Evolutionary conservation across 2,888 invertebrate genomes (phyloP).

Genomic region (Polymixis lichenea): DNA sequence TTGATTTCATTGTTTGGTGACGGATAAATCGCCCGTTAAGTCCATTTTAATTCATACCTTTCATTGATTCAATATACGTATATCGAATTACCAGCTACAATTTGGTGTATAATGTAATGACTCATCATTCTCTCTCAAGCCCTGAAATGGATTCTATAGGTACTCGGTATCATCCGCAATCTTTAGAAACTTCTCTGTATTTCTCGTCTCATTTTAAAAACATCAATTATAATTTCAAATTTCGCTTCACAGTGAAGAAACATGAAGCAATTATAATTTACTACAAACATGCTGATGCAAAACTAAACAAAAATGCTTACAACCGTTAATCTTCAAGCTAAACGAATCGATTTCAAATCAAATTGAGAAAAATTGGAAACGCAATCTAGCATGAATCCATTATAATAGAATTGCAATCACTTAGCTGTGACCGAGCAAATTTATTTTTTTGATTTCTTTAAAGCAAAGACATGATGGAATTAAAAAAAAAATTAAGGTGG

Average conservation of each 20-base stretch:
- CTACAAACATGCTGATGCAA: slow-evolving; percentile 51
- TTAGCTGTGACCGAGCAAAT: slow-evolving; percentile 44
- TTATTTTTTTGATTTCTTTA: slow-evolving; percentile 28
- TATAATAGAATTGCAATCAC: slow-evolving; percentile 57
- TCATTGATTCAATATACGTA: too few relatives aligned
- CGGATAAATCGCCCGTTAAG: too few relatives aligned
- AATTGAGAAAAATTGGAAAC: slow-evolving; percentile 64
- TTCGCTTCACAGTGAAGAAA: slow-evolving; percentile 15
- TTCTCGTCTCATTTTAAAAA: slow-evolving; percentile 15
- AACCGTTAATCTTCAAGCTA: slow-evolving; percentile 57
- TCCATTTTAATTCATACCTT: too few relatives aligned
- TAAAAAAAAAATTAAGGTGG: slow-evolving; percentile 22
- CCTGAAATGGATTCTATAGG: too few relatives aligned
- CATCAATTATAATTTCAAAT: slow-evolving; percentile 4
- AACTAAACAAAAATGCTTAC: slow-evolving; percentile 52
- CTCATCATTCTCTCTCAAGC: too few relatives aligned
- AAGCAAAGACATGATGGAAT: slow-evolving; percentile 11
- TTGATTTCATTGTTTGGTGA: too few relatives aligned
- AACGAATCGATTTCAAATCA: slow-evolving; percentile 64
- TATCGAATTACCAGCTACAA: too few relatives aligned
- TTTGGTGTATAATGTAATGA: too few relatives aligned
- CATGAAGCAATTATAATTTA: slow-evolving; percentile 52
- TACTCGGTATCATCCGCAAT: too few relatives aligned
- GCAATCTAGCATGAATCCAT: slow-evolving; percentile 59
- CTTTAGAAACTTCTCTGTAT: neutral